Percentiles rank a stretch among this genome's conserved stretches.
Conservation (phyloP, 2,888 invertebrate species). For the Eucriotettix oculatus region DNA sequence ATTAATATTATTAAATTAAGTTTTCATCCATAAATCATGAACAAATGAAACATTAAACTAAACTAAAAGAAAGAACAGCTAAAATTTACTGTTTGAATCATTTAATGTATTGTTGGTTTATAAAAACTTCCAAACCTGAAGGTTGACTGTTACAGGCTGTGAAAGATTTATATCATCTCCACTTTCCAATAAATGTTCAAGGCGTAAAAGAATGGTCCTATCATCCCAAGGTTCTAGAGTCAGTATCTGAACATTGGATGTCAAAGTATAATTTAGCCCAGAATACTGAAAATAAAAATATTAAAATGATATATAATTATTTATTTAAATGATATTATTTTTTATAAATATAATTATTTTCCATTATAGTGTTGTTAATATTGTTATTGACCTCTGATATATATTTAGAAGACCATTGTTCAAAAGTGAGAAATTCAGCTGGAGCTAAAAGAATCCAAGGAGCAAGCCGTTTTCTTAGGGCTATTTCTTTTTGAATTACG, state of each 20-base stretch:
- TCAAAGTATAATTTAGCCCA: slow-evolving; percentile 37
- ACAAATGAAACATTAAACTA: no score
- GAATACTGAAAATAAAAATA: slow-evolving; percentile 27
- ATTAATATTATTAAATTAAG: no score
- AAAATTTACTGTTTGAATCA: no score
- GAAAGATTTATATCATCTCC: slow-evolving; percentile 40
- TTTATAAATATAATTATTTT: no score
- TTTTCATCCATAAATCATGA: no score
- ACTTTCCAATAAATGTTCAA: slow-evolving; percentile 60
- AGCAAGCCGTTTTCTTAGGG: slow-evolving; percentile 36
- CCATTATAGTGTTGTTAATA: no score
- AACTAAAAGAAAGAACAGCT: no score
- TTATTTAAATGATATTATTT: no score
- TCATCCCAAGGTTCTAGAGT: slow-evolving; percentile 64
- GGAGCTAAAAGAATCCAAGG: slow-evolving; percentile 31
- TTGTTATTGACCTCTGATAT: slow-evolving; percentile 23
- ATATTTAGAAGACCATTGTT: slow-evolving; percentile 33
- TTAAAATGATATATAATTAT: no score
- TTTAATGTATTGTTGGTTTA: no score
- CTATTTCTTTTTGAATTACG: slow-evolving; percentile 28
- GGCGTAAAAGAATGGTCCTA: slow-evolving; percentile 42
- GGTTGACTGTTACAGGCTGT: slow-evolving; percentile 34
- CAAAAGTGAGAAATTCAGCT: slow-evolving; percentile 27
- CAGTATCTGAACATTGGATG: slow-evolving; percentile 54
- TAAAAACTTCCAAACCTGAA: slow-evolving; percentile 25